Evolutionary conservation across 2,113 vertebrate species (phyloP), one percentile per base, ranked within the genome.

Genomic region (Vanacampus margaritifer): DNA sequence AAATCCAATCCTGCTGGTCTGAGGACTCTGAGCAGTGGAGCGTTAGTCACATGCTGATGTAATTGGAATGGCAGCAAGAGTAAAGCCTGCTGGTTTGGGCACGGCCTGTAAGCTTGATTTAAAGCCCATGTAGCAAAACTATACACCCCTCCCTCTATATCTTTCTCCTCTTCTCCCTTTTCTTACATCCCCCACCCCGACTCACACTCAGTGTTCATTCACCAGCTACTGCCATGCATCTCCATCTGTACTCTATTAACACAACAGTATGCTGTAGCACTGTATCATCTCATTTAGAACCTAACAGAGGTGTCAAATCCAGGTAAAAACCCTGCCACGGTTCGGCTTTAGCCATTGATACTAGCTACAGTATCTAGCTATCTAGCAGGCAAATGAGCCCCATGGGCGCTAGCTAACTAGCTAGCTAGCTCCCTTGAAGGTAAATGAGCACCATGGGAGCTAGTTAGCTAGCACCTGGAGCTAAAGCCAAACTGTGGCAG

Each of bases 111-210:
- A 94, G 94, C 92, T 82, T 86, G 89, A 74, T 89, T 81, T 94
- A 94, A 96, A 94, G 92, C 90, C 87, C 91, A 91, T 92, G 4
- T 32, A 90, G 91, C 84, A 89, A 94, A 93, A 91, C 80, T 77
- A 90, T 88, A 85, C 89, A 71, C 94, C 93, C 92, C 90, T 95
- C 39, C 60, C 93, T 94, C 94, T 91, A 94, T 95, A 93, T 92
- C 87, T 84, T 86, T 86, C 85, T 80, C 50, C 74, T 65, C 68
- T 73, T 66, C 79, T 64, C 63, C 75, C 66, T 67, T 59, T 6
- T 3, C 56, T 37, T 73, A 78, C 81, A 83, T 84, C 86, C 82
- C 86, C 81, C 87, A 79, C 75, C 43, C 71, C 21, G 53, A 23
- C 65, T 81, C 16, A 0, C 78, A 64, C 61, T n/a, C n/a, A n/a